Conservation (phyloP, 1,140 invertebrate genomes). For the Sarcophaga peregrina region DNA sequence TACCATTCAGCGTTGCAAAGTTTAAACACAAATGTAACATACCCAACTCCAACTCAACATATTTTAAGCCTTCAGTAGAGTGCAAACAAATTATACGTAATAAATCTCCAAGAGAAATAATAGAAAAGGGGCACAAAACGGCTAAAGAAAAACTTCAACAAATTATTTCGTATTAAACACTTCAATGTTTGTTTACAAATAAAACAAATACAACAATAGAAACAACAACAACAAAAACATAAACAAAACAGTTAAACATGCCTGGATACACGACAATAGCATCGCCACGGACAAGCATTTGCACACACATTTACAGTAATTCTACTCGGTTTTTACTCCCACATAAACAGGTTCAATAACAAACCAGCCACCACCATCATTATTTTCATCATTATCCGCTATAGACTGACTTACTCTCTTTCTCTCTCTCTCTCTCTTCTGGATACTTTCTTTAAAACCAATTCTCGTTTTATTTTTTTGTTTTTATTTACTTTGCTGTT, state of each 20-base stretch:
- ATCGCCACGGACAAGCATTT: neutral
- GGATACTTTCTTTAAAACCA: too few relatives aligned
- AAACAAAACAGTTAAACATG: neutral
- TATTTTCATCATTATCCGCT: neutral
- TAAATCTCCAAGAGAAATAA: conserved; percentile 8
- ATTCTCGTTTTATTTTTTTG: too few relatives aligned
- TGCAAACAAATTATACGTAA: neutral
- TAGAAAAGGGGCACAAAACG: neutral
- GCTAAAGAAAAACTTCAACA: neutral
- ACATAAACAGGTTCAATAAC: too few relatives aligned
- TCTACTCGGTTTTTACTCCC: too few relatives aligned
- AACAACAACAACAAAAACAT: neutral
- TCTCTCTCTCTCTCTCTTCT: too few relatives aligned
- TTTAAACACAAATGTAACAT: too few relatives aligned
- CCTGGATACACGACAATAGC: neutral
- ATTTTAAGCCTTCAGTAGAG: too few relatives aligned
- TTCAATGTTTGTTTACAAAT: conserved; percentile 10
- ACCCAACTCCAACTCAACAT: too few relatives aligned
- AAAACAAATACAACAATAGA: neutral
- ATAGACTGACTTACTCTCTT: neutral
- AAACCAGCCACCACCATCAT: neutral
- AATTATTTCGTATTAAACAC: conserved; percentile 22
- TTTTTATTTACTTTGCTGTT: too few relatives aligned
- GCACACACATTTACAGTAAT: conserved; percentile 2
- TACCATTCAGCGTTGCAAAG: too few relatives aligned